Evolutionary conservation across 2,113 vertebrate genomes (phyloP), one percentile per base, ranked within the genome.

Genomic region (Scopus umbretta): DNA sequence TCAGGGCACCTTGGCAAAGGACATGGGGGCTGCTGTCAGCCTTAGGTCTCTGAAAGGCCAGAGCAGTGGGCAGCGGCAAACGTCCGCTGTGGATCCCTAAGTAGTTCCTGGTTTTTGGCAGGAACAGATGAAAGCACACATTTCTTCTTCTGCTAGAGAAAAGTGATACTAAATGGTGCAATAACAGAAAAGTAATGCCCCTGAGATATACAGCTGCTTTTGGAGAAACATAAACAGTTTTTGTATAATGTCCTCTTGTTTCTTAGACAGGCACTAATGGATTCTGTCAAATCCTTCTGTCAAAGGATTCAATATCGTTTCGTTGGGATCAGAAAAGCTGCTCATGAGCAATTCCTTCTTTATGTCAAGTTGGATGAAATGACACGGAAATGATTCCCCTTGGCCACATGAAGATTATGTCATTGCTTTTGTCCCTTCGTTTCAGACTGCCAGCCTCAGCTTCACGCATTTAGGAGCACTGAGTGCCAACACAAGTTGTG

Each of bases 311-410:
- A 43, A 43, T 43, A 14, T 43, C 40, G 12, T 53, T 55, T 91
- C 36, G 38, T 5, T 8, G 30, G 50, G 55, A 84, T 22, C 0
- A 0, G 72, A 80, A 95, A 63, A 14, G n/a, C 11, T 0, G 2
- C 32, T 74, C 36, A 25, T 8, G 30, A 88, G 42, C 67, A 88
- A 59, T 25, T 93, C 66, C 38, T 50, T n/a, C 49, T 49, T 79
- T 84, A 30, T 4, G 8, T 43, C 45, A 94, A 27, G n/a, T 4
- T 23, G 8, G 47, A 93, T 30, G 40, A 49, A 94, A 36, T 15
- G 21, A 71, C 26, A 67, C 0, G 1, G 79, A 70, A 63, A 81
- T 34, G 0, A 78, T 42, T 6, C 0, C 36, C n/a, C 26, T 70
- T 5, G 34, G 65, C 43, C 70, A 92, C 73, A 36, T 25, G 20